Base-by-base conservation (phyloP, 2,888 invertebrate species). In the Dolomedes plantarius region DNA sequence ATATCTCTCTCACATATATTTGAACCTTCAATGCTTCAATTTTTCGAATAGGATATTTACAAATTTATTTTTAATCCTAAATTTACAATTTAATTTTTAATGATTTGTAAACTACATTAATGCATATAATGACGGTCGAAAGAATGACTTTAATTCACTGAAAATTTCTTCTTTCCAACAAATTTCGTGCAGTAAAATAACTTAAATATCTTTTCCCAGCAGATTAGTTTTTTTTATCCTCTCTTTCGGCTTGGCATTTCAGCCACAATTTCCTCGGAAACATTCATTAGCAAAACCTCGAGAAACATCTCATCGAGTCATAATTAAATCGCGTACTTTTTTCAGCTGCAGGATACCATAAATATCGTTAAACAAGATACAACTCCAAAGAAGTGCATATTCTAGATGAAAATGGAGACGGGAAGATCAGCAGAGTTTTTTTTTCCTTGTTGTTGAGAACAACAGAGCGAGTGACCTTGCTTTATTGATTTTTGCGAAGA, bases 401-500 rank as follows among this genome's bases (percentile, higher is more conserved):
- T 2, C 5, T 23, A n/a, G 23, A 56, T 56, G 56, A 23, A 56
- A 56, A 56, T 56, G 23, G 56, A 56, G 56, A 23, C 56, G 23
- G 36, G 9, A 36, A 56, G 56, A 56, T 56, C 6, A 6, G 3
- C 56, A 19, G 11, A 23, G 23, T 3, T 67, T 19, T 67, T 67
- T 67, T 32, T 67, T 67, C 16, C 32, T n/a, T 28, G 13, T 65
- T 65, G 9, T 31, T 11, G 29, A 32, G 32, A 32, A 23, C 32
- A 67, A 67, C 32, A n/a, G 23, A 67, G 67, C 31, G 36, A 50
- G 56, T 75, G 74, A 68, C 68, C 56, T 29, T 74, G 56, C 56
- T 68, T 36, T 81, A 81, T 81, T 81, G 81, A 81, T 81, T 81
- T 81, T 80, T 74, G 36, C 36, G 74, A 39, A 74, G 74, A 81